Percentiles rank a stretch among this genome's conserved stretches.
phyloP scores from a whole-genome alignment of 2,113 vertebrate genomes.

The Leucoraja erinaceus region DNA sequence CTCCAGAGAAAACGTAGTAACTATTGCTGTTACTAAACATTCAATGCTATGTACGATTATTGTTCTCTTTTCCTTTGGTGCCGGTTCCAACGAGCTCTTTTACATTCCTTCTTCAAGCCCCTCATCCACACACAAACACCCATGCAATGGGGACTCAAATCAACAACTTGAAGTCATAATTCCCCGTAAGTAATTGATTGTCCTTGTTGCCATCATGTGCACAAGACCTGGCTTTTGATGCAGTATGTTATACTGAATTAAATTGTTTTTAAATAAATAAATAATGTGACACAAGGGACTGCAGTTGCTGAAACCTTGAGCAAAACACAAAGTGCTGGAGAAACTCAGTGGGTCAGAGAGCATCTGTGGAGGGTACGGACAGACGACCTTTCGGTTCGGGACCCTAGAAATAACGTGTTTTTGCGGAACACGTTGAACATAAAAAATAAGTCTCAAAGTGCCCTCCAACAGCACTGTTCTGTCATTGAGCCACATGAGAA shows the following conservation, averaged over 20 bases:
- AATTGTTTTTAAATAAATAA: background rate
- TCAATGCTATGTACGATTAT: slow-evolving; percentile 42
- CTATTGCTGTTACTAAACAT: slow-evolving; percentile 35
- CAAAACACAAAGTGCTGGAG: no score
- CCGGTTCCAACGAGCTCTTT: slow-evolving; percentile 43
- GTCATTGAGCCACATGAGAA: no score
- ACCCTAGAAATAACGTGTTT: background rate
- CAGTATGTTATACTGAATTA: background rate
- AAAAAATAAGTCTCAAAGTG: no score
- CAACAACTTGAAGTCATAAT: background rate
- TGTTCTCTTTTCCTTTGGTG: slow-evolving; percentile 60
- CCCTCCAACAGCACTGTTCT: no score
- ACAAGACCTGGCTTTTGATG: background rate
- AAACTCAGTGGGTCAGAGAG: no score
- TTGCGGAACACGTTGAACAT: background rate
- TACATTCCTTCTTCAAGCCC: slow-evolving; percentile 1
- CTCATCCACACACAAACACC: background rate
- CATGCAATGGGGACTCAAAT: background rate
- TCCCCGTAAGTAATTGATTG: background rate
- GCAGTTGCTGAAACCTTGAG: no score
- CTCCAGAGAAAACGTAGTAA: slow-evolving; percentile 6
- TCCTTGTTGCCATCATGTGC: background rate
- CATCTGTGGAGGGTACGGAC: no score
- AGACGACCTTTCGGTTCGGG: no score
- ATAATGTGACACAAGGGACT: no score